Base-by-base conservation (phyloP, 2,113 vertebrate species). In the Brevimyrus niger region DNA sequence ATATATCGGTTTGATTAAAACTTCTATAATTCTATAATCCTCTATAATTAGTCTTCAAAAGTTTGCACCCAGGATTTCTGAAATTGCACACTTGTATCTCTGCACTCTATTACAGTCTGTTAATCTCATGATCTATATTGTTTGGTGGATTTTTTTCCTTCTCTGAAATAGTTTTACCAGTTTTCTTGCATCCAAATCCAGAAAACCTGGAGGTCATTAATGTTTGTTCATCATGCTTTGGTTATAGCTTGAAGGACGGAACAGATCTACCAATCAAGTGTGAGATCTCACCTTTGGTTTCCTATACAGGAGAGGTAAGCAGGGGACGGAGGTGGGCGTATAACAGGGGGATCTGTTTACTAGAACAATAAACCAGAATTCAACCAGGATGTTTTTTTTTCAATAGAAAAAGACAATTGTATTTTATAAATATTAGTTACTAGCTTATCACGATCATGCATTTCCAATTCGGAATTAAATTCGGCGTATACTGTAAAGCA, bases 301-400 rank as follows among this genome's bases (percentile, higher is more conserved):
- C 98, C 82, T 99, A 99, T 0, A 97, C 97, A 80, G 98, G 98
- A 93, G 98, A 99, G 95, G 98, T 99, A 95, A 96, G 96, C 61
- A 35, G 46, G 10, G 47, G 5, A 42, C 4, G 10, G 44, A 51
- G 35, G 50, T 50, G 19, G 44, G 23, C 5, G 31, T 27, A 4
- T 47, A 46, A 84, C 4, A 35, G 21, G 53, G 8, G 5, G 17
- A 44, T 21, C 44, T n/a, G 51, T 23, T 87, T 87, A 13, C 53
- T 8, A 58, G 27, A 58, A 6, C 21, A 55, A 44, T 50, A 21
- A 51, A 51, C 42, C 42, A 27, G 15, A 86, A 46, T 2, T 87
- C 31, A 35, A 17, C 11, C 46, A 11, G 82, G 9, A 44, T 85
- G 80, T 9, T 85, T 86, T 86, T 47, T 44, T 23, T 84, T 50